A percentile compares a stretch with the other conserved stretches of the same genome.
Evolutionary conservation across 2,797 vertebrate species (phyloP).

Genomic region (Sarcoramphus papa): DNA sequence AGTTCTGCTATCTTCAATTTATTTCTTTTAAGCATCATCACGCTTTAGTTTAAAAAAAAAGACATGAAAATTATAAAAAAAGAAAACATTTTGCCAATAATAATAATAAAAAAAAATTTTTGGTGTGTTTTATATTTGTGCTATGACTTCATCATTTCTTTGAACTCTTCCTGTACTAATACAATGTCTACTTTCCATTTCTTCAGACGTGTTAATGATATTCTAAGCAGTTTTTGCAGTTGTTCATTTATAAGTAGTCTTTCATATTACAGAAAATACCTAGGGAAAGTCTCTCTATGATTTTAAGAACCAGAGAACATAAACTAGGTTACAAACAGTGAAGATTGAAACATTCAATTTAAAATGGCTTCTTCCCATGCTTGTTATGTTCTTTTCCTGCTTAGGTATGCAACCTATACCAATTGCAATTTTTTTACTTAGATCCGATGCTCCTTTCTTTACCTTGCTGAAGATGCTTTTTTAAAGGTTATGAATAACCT

Average conservation of each 20-base stretch:
- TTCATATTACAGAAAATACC: neutral
- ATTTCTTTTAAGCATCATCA: neutral
- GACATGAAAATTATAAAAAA: neutral
- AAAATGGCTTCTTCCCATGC: neutral
- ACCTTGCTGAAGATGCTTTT: neutral
- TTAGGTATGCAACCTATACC: neutral
- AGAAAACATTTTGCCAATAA: neutral
- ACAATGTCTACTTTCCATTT: neutral
- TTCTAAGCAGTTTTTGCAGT: neutral
- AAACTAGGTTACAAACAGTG: neutral
- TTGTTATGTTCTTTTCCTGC: neutral
- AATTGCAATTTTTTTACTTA: neutral
- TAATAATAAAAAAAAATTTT: neutral
- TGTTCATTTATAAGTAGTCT: neutral
- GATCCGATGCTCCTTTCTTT: neutral
- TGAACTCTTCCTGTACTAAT: neutral
- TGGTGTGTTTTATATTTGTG: neutral
- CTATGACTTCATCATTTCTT: neutral
- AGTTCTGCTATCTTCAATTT: neutral
- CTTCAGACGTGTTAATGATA: neutral
- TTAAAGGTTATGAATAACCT: neutral
- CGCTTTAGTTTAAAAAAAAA: neutral
- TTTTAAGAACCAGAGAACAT: neutral
- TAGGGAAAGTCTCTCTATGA: neutral
- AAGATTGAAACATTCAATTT: neutral